Conservation (phyloP, 2,113 vertebrate species). For the Pao palembangensis region DNA sequence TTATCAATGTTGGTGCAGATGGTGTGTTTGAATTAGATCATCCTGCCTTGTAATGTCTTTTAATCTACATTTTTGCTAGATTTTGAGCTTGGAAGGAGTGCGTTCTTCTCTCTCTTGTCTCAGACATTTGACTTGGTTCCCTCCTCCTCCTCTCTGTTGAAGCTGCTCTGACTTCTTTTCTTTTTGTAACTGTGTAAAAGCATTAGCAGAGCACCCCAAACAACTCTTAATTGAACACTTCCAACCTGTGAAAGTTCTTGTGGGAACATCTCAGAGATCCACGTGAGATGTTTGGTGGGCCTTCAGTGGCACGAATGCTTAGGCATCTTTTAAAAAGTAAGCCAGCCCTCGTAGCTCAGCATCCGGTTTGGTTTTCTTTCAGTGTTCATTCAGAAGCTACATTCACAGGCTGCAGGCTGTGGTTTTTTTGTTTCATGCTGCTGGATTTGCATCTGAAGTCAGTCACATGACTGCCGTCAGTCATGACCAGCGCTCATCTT, state of each 20-base stretch:
- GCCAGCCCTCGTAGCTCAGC: conserved; percentile 22
- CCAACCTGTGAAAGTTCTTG: too few relatives aligned
- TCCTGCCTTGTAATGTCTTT: conserved; percentile 70
- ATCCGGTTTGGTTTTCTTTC: conserved; percentile 12
- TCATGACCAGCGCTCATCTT: conserved; percentile 46
- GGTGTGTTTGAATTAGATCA: conserved; percentile 78
- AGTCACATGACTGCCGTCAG: conserved; percentile 31
- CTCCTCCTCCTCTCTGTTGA: conserved; percentile 23
- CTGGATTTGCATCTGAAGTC: conserved; percentile 31
- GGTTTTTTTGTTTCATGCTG: conserved; percentile 30
- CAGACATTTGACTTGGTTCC: conserved; percentile 26
- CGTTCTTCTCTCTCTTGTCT: conserved; percentile 11
- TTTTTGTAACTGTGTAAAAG: conserved; percentile 20
- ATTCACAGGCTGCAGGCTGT: conserved; percentile 25
- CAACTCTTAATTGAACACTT: too few relatives aligned
- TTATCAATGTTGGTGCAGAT: conserved; percentile 45
- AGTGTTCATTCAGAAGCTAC: conserved; percentile 29
- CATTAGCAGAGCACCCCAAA: conserved; percentile 13
- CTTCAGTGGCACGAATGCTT: too few relatives aligned
- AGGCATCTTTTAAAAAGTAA: neutral
- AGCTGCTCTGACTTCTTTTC: conserved; percentile 42
- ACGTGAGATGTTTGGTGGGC: too few relatives aligned
- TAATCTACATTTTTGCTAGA: conserved; percentile 27
- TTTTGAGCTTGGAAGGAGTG: conserved; percentile 30
- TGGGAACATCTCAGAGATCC: too few relatives aligned